Percentiles rank a stretch among this genome's conserved stretches.
These are phyloP conservation scores for Drosophila insularis DNA, from an alignment of 1,140 invertebrate genomes.

Conservation along the genomic window DNA sequence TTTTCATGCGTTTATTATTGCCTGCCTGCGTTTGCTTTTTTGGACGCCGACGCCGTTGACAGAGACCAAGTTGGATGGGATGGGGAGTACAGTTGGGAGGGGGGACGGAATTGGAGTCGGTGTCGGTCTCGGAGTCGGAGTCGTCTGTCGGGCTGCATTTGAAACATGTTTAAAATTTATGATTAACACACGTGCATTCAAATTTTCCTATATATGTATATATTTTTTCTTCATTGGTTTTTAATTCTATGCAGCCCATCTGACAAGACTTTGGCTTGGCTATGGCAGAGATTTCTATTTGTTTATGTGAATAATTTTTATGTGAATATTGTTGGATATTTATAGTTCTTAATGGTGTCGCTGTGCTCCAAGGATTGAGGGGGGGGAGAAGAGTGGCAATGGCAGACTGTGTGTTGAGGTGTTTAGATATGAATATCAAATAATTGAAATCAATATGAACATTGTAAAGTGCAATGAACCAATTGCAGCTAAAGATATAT, in stretches of 20 bases:
- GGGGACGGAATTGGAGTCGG: neutral
- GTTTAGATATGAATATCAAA: conserved; percentile 1
- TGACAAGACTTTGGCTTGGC: neutral
- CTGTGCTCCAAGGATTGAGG: neutral
- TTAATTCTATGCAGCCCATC: conserved; percentile 48
- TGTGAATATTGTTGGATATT: conserved; percentile 62
- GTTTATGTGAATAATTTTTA: conserved; percentile 67
- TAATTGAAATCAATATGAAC: neutral
- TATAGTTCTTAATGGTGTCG: conserved; percentile 58
- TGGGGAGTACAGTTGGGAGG: neutral
- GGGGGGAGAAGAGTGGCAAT: neutral
- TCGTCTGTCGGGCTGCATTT: conserved; percentile 55
- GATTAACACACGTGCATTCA: conserved; percentile 74
- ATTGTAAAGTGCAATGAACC: neutral
- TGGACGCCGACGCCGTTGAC: conserved; percentile 46
- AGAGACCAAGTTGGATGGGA: conserved; percentile 3
- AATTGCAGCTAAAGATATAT: neutral
- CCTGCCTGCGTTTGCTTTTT: conserved; percentile 45
- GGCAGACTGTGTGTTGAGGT: neutral
- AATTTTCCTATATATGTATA: conserved; percentile 44
- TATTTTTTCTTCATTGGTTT: conserved; percentile 38
- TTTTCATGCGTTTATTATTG: conserved; percentile 78
- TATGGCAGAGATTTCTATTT: conserved; percentile 65
- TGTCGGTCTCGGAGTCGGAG: neutral
- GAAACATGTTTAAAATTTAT: conserved; percentile 79